Conservation (phyloP, 1,140 invertebrate genomes). For the Stegodyphus mimosarum region DNA sequence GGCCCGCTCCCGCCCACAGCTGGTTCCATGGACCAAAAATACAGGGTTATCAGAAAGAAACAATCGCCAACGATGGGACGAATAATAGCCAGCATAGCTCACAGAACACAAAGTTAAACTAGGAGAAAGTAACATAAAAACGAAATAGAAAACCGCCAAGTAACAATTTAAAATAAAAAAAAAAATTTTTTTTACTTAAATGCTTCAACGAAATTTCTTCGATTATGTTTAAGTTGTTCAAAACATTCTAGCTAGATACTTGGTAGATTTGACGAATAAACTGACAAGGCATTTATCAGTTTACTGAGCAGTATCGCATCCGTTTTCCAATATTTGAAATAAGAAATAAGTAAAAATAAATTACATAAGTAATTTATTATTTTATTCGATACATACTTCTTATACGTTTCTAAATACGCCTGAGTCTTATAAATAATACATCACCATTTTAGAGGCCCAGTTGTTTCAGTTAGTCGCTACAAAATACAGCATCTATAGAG, state of each 20-base stretch:
- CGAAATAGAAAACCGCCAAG: not conserved
- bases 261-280: not conserved
- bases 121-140: too few relatives aligned
- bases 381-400: too few relatives aligned
- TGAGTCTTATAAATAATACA: too few relatives aligned
- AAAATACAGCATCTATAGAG: too few relatives aligned
- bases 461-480: too few relatives aligned
- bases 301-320: too few relatives aligned
- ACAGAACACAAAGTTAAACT: not conserved
- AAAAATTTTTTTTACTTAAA: not conserved
- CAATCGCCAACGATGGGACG: not conserved
- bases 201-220: not conserved
- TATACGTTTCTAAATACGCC: too few relatives aligned
- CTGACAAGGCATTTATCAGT: not conserved
- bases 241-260: not conserved
- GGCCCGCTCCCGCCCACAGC: constrained; percentile 33
- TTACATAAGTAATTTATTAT: too few relatives aligned
- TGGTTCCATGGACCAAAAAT: not conserved
- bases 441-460: too few relatives aligned
- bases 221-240: not conserved
- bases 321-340: too few relatives aligned
- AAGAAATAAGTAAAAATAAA: too few relatives aligned
- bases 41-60: constrained; percentile 17
- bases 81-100: not conserved
- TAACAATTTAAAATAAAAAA: not conserved